Conservation (phyloP, 2,113 vertebrate genomes). For the Sapajus apella region DNA sequence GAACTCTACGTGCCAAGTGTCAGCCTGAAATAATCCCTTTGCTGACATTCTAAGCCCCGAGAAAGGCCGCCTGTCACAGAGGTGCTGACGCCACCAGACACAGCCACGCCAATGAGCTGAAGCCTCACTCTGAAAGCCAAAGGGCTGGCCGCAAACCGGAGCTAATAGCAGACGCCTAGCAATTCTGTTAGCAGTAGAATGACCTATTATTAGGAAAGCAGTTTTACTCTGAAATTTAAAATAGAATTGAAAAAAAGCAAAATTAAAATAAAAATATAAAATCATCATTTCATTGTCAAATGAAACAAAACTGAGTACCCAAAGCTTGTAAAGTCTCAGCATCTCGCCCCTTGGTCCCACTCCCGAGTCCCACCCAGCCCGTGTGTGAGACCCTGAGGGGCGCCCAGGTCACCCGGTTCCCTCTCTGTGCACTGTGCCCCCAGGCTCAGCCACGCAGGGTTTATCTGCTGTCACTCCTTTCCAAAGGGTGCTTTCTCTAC, state of each 20-base stretch:
- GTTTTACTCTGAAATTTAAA: too few relatives aligned
- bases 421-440: accelerated
- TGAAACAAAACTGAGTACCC: neutral
- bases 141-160: neutral
- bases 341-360: accelerated
- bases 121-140: neutral
- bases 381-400: neutral
- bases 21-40: neutral
- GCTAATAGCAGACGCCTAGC: accelerated
- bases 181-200: accelerated
- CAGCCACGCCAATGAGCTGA: accelerated
- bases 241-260: neutral
- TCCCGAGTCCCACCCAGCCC: neutral
- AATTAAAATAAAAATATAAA: neutral
- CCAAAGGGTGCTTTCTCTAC: accelerated
- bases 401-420: accelerated
- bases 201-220: accelerated
- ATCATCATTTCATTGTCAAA: neutral
- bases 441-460: accelerated
- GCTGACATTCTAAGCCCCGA: neutral
- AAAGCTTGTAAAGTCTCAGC: accelerated
- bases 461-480: accelerated
- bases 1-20: neutral
- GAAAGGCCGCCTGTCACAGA: neutral
- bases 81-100: neutral